Evolutionary conservation across 2,113 vertebrate genomes (phyloP).

Genomic region (Lagopus muta): DNA sequence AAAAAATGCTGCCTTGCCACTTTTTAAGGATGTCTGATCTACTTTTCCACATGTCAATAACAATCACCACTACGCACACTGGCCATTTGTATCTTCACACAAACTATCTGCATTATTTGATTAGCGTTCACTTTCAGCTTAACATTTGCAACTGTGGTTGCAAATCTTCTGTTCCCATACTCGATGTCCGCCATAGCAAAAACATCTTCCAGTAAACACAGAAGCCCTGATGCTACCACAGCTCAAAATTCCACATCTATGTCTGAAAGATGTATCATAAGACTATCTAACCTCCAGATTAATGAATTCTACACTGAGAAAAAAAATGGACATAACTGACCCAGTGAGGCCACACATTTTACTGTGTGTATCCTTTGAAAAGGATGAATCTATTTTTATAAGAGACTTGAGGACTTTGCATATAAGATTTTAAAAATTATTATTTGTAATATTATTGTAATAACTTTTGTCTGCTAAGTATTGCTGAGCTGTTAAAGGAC

Average conservation of each 20-base stretch:
- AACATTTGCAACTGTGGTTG: not conserved
- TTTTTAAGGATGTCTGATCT: not conserved
- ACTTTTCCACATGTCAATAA: not conserved
- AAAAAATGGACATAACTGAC: not conserved
- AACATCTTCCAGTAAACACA: not conserved
- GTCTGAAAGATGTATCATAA: not conserved
- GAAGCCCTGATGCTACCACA: not conserved
- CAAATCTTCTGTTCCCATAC: not conserved
- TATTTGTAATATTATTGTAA: not conserved
- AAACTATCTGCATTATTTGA: not conserved
- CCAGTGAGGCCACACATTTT: not conserved
- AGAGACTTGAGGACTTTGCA: not conserved
- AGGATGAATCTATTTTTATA: not conserved
- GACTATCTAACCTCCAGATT: not conserved
- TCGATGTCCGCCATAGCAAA: not conserved
- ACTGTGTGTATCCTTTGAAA: not conserved
- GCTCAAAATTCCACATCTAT: not conserved
- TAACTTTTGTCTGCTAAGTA: not conserved
- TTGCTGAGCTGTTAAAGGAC: conserved; percentile 4
- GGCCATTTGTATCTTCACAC: not conserved
- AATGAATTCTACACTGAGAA: not conserved
- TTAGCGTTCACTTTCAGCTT: not conserved
- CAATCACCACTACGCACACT: not conserved
- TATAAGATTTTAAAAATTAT: not conserved
- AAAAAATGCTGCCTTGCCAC: not conserved